These are phyloP conservation scores for Lucilia cuprina DNA, from an alignment of 1,140 invertebrate genomes.

Conservation along the genomic window DNA sequence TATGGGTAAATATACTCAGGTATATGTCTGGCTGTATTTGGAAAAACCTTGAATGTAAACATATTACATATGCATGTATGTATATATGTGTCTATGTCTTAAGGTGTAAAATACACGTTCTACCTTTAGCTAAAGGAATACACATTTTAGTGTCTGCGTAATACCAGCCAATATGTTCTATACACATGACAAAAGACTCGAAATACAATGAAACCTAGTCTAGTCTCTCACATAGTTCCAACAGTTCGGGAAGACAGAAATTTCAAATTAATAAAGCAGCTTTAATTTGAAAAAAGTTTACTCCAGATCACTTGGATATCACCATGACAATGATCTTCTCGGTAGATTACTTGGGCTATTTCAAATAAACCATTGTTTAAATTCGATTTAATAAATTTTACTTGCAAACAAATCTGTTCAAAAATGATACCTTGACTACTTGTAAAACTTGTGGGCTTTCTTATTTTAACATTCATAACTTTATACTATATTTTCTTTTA, in stretches of 20 bases:
- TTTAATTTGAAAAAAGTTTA: too few relatives aligned
- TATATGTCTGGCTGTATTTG: neutral
- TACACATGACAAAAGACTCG: neutral
- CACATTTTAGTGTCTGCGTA: neutral
- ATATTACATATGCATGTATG: neutral
- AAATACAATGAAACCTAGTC: neutral
- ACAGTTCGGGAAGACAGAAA: too few relatives aligned
- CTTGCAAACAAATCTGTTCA: too few relatives aligned
- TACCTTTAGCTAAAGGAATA: neutral
- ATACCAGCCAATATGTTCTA: neutral
- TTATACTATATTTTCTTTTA: neutral
- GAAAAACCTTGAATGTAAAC: neutral
- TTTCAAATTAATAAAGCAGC: too few relatives aligned
- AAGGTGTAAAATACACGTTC: constrained; percentile 9
- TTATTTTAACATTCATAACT: neutral
- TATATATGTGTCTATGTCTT: neutral
- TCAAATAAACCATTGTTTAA: too few relatives aligned
- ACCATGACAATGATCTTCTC: too few relatives aligned
- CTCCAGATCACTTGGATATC: too few relatives aligned
- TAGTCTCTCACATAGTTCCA: too few relatives aligned
- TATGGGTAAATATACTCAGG: neutral
- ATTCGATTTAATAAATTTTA: too few relatives aligned
- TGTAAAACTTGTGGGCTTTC: too few relatives aligned
- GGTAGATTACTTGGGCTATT: too few relatives aligned
- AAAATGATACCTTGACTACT: too few relatives aligned